Evolutionary conservation across 2,113 vertebrate species (phyloP).

Genomic region (Ceratotherium simum): DNA sequence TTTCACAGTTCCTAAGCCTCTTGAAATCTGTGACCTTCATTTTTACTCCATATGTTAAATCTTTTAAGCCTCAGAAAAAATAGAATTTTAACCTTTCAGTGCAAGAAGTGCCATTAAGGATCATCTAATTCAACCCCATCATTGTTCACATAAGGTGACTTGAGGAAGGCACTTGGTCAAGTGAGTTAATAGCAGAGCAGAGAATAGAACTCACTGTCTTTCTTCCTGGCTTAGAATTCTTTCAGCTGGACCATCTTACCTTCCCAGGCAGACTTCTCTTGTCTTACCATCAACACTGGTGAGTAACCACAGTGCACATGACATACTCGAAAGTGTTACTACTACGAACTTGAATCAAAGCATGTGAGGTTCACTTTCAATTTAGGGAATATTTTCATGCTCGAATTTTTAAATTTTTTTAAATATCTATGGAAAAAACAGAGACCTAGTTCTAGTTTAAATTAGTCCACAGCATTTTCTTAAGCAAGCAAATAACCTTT

Average conservation of each 20-base stretch:
- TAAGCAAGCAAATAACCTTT: background rate
- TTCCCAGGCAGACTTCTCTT: background rate
- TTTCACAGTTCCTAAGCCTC: constrained; percentile 6
- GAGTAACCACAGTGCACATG: background rate
- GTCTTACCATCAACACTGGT: background rate
- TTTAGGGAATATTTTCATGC: constrained; percentile 7
- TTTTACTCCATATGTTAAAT: background rate
- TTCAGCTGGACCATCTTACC: background rate
- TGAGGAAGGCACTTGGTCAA: background rate
- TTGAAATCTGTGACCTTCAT: constrained; percentile 17
- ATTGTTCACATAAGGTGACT: background rate
- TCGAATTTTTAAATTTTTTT: background rate
- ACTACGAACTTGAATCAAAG: background rate
- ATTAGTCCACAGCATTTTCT: background rate
- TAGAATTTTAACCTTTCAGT: background rate
- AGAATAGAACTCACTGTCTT: background rate
- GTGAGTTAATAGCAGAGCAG: background rate
- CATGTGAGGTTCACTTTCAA: background rate
- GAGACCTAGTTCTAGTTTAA: background rate
- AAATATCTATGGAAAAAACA: background rate
- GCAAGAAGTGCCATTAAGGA: background rate
- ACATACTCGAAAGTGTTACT: background rate
- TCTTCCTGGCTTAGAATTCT: background rate
- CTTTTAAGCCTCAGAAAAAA: background rate
- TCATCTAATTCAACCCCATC: background rate